phyloP scores from a whole-genome alignment of 2,888 invertebrate genomes.

The Plebejus argus region DNA sequence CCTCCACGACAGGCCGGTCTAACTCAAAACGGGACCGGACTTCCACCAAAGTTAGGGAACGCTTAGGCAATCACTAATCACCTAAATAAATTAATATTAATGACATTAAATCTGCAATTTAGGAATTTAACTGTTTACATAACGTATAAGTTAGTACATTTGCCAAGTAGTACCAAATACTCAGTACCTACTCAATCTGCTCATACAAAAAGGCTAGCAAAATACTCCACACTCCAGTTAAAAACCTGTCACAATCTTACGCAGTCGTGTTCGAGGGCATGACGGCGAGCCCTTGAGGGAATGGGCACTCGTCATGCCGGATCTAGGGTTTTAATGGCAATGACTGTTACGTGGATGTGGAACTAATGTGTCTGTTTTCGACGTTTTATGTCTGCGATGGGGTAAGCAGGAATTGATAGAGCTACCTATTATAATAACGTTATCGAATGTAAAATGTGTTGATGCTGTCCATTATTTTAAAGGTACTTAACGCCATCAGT shows the following conservation, averaged over 20 bases:
- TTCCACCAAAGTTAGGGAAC: no score
- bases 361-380: not conserved
- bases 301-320: constrained; percentile 20
- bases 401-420: not conserved
- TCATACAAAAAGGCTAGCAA: not conserved
- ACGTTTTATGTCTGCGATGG: not conserved
- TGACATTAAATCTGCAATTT: no score
- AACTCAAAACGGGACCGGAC: no score
- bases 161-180: not conserved
- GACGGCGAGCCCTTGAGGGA: constrained; percentile 2
- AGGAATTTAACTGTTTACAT: no score
- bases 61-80: no score
- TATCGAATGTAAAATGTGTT: no score
- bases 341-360: not conserved
- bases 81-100: no score
- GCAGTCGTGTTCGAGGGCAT: constrained; percentile 18
- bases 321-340: constrained; percentile 17
- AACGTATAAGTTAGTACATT: no score
- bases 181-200: not conserved
- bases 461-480: no score
- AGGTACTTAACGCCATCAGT: no score
- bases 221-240: not conserved
- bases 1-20: no score
- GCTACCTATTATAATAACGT: no score
- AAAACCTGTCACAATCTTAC: constrained; percentile 17